Base-by-base conservation (phyloP, 2,888 invertebrate species). In the Galeruca laticollis region DNA sequence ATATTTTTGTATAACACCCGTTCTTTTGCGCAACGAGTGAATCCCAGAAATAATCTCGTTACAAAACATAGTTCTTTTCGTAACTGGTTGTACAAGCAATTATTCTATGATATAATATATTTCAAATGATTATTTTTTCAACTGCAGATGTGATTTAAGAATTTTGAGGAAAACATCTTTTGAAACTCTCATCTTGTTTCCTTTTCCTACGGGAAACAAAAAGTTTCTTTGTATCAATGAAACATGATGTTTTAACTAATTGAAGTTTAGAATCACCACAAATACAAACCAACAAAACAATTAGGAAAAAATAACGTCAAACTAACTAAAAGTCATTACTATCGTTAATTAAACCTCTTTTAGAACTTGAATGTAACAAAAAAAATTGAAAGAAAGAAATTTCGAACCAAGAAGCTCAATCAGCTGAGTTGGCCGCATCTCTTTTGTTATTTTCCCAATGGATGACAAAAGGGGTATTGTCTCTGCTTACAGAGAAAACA, bases 401-500 rank as follows among this genome's bases (percentile, higher is more conserved):
- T 57, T n/a, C 15, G 9, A 57, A 15, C 31, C 18, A 26, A 54
- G 63, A 70, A 69, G 67, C 70, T 70, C 72, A 69, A 74, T 74
- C 72, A 72, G 69, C 71, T 47, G 70, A 74, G 70, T 65, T 65
- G 71, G 52, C 67, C 72, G 67, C 70, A 54, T 62, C 64, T 61
- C 75, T 71, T 73, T 73, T 73, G 73, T 72, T 63, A 71, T 65
- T 67, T 68, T 71, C 63, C 67, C 68, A 59, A 65, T 56, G 70
- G 73, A 65, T 67, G 62, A 73, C 73, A 75, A 75, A 75, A 68
- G 73, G 60, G 70, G 66, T 61, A 75, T 75, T 75, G 75, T 75
- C 73, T 75, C 61, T 72, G 70, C 72, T 71, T 60, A 68, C 60
- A 71, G 59, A 69, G 72, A 74, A 74, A 72, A 75, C 73, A 75